These are phyloP conservation scores for Trogon surrucura DNA, from an alignment of 2,113 vertebrate genomes.

Conservation along the genomic window DNA sequence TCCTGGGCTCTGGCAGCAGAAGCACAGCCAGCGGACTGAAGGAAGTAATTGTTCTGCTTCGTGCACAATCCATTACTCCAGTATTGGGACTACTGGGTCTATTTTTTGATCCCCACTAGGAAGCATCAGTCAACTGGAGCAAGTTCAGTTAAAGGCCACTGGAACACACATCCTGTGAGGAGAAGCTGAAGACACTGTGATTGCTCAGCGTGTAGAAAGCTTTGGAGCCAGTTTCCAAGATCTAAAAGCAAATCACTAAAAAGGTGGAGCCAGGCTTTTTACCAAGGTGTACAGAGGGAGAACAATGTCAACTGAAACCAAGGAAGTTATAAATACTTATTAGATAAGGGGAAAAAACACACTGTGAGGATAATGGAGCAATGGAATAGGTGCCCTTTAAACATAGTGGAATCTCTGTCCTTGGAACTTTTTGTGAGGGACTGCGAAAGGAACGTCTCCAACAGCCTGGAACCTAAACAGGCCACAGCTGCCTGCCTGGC, in stretches of 20 bases:
- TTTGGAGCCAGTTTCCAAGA: background rate
- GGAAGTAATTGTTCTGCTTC: background rate
- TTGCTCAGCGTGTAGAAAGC: background rate
- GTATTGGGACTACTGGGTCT: background rate
- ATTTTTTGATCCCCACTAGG: background rate
- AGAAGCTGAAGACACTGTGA: background rate
- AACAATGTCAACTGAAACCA: background rate
- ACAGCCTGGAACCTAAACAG: no score
- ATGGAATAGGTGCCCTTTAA: background rate
- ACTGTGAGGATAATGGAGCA: background rate
- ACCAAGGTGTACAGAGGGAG: rapidly evolving
- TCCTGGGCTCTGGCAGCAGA: background rate
- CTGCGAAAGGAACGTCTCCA: no score
- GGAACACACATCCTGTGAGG: background rate
- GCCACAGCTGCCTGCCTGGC: no score
- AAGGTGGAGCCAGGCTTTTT: background rate
- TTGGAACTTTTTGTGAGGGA: background rate
- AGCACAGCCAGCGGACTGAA: background rate
- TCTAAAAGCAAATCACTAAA: background rate
- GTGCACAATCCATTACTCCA: background rate
- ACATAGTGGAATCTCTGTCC: background rate
- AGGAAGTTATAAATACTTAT: background rate
- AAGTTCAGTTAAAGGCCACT: background rate
- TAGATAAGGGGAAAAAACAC: background rate
- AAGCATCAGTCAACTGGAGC: background rate